These are phyloP conservation scores for Triplophysa rosa DNA, from an alignment of 2,113 vertebrate genomes.

Conservation along the genomic window DNA sequence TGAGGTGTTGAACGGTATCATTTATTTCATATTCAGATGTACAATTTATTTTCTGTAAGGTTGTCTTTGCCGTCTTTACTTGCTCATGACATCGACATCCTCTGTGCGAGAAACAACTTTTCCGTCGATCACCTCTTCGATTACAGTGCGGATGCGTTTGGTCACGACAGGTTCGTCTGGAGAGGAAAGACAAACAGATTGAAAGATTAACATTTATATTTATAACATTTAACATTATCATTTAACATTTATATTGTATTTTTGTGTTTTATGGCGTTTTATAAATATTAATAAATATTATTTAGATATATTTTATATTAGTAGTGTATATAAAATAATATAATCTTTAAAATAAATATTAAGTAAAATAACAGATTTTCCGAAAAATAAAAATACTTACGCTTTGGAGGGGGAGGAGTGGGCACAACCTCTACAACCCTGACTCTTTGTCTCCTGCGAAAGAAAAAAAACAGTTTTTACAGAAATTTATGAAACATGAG, in stretches of 20 bases:
- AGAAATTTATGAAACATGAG: not conserved
- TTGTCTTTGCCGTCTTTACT: not conserved
- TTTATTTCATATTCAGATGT: not conserved
- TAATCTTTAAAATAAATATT: too few relatives aligned
- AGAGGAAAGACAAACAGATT: not conserved
- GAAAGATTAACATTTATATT: not conserved
- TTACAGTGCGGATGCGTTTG: conserved; percentile 74
- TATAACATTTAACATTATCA: too few relatives aligned
- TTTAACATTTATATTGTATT: too few relatives aligned
- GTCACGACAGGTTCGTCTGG: conserved; percentile 67
- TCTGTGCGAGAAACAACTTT: conserved; percentile 73
- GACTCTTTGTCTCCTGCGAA: conserved; percentile 34
- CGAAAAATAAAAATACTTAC: conserved; percentile 46
- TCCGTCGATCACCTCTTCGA: conserved; percentile 79
- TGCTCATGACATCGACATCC: conserved; percentile 55
- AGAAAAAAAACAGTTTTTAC: not conserved
- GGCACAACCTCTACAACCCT: conserved; percentile 42
- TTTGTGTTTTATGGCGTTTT: too few relatives aligned
- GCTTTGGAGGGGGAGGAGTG: conserved; percentile 33
- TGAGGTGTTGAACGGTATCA: not conserved
- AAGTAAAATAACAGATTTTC: too few relatives aligned
- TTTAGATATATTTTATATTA: too few relatives aligned
- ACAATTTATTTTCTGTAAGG: not conserved
- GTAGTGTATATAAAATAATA: too few relatives aligned
- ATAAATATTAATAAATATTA: too few relatives aligned